Evolutionary conservation across 2,888 invertebrate species (phyloP), one percentile per base, ranked within the genome.

Genomic region (Leistus spinibarbis): DNA sequence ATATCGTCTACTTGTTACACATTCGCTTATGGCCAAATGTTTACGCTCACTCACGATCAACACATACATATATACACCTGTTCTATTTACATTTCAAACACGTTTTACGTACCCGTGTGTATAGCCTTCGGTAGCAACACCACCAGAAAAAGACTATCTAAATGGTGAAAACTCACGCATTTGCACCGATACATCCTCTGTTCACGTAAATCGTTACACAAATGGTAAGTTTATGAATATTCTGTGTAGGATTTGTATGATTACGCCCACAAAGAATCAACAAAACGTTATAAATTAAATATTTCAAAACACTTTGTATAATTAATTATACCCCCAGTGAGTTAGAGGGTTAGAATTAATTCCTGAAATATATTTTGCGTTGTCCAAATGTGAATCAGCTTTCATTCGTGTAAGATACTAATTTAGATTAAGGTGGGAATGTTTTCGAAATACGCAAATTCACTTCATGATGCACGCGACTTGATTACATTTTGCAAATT

Each of bases 21-120:
- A 23, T 23, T 65, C 27, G 27, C 68, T 57, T 69, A 69, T 54
- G 24, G 68, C 68, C 9, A 54, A 54, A 67, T 53, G 67, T 54
- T 40, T 40, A 40, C 40, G 13, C 40, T 40, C 13, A 40, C 40
- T 40, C 40, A 53, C 23, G 20, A 13, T 40, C 27, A 22, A 67
- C 67, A 54, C 54, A 66, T 20, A 24, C 54, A 54, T 13, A 69
- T 16, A 56, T 24, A 24, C 68, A 69, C 68, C 57, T 69, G 68
- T 69, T 69, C 68, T 23, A 69, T 69, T 69, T 69, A 54, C 68
- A 69, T 69, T 69, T 69, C 20, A 22, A 69, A 69, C 68, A 69
- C 68, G 68, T 69, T 54, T n/a, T 10, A 16, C 56, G 68, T 17
- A 40, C 20, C 13, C 53, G 57, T 57, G 57, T 57, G 16, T 19